Evolutionary conservation across 2,797 vertebrate genomes (phyloP), one percentile per base, ranked within the genome.

Genomic region (Pempheris klunzingeri): DNA sequence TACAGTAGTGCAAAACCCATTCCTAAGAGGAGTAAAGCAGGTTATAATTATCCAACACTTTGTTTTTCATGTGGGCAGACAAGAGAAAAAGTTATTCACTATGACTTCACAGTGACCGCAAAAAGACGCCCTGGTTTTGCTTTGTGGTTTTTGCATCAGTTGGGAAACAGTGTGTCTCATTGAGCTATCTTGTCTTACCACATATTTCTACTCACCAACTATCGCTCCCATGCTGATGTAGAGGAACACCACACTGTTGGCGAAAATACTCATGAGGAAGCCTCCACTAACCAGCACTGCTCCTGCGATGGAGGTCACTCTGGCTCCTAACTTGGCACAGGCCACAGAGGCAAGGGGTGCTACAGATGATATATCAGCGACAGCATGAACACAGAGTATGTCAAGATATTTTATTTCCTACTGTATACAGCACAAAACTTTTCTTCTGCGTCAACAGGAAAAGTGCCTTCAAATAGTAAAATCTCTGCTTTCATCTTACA

Each of bases 181-280:
- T 53, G 22, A 38, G 11, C 10, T 58, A 15, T 53, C 74, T 70
- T 58, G 32, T 57, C 12, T 47, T 1, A 34, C 18, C 14, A 62
- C 4, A 18, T n/a, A 58, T 36, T 67, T 75, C 9, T 55, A 93
- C 97, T 97, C 77, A 99, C 98, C 97, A 54, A 95, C 95, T 41
- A 98, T 90, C 17, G 97, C 38, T 74, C 98, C 98, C 96, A 98
- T 97, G 89, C 97, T 97, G 84, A 97, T 15, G 83, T 97, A 99
- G 74, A 99, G 96, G 92, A 96, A 98, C 70, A 95, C 83, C 74
- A 97, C 90, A 0, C 92, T 94, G 80, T 80, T 96, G 78, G 97
- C 97, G 52, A 95, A 94, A 15, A 97, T 96, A 88, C 97, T 98
- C n/a, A 96, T 79, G 73, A 99, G 74, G 84, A 96, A 98, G 68